Base-by-base conservation (phyloP, 2,888 invertebrate species). In the Orgyia antiqua region DNA sequence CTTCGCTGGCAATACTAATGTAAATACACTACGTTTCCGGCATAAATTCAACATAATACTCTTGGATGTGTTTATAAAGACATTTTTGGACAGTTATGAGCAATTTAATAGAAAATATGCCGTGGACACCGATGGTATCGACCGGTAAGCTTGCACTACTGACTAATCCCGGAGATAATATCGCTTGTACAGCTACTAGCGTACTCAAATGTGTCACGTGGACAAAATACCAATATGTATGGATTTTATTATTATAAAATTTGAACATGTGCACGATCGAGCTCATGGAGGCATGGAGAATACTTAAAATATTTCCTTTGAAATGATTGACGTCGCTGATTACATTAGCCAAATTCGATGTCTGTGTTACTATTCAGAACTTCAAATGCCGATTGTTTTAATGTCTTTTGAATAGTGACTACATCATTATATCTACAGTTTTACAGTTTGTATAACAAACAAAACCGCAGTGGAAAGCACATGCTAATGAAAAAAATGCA, bases 61-160 rank as follows among this genome's bases (percentile, higher is more conserved):
- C 41, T 34, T 45, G 27, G 36, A 45, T 44, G 56, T 64, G 58
- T 62, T 65, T 34, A 55, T 47, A 42, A 51, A 56, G 53, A 61
- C 58, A 62, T 69, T 68, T 69, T 71, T 68, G 8, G 69, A 72
- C 68, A 57, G 62, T 66, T 63, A 71, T 64, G 65, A 68, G 48
- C 61, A 54, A 42, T 67, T 68, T 60, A 67, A 55, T 33, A 33
- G 40, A 56, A 44, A 60, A 59, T 54, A 58, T 58, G 48, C 46
- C 52, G 51, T 55, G 53, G 49, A 35, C 46, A 33, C 33, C 23
- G 72, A 73, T 71, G 33, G 24, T 69, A 72, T 71, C 71, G 32
- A 31, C 13, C 10, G n/a, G 32, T 50, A 58, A 62, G 51, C 45
- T 10, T 23, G 10, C 10, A 10, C 23, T 23, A 23, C 11, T 10